Evolutionary conservation across 92 coral and sea anemone genomes (phyloP), one percentile per base, ranked within the genome.

Genomic region (Paramuricea clavata): DNA sequence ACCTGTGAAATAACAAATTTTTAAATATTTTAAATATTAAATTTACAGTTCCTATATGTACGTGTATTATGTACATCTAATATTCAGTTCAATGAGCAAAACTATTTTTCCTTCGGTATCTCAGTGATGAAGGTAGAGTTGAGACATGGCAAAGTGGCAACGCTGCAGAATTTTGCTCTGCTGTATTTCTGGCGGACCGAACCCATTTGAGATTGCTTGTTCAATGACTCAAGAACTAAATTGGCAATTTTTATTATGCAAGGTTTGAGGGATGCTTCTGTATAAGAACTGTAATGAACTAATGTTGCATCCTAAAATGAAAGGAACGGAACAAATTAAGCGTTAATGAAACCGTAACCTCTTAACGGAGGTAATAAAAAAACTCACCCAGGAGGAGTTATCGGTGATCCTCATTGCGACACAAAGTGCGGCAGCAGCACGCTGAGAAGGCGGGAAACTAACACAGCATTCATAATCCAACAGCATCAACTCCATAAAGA

Each of bases 371-470:
- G n/a, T n/a, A n/a, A n/a, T n/a, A 47, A 17, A 12, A 6, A 10
- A 19, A 54, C 86, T 68, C 78, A 93, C 97, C 99, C 99, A 97
- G 60, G 90, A 87, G 3, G 93, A 87, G 44, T 78, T 69, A 34
- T 86, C 87, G 5, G 87, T 67, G 11, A 85, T 84, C 64, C 90
- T 94, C 83, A 93, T 87, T 11, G 98, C 91, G 0, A 97, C 88
- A 68, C 93, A 94, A 0, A 97, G 89, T 9, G 99, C 87, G 15
- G 99, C 98, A 22, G 99, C 99, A 49, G 99, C 98, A n/a, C 95
- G 93, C 78, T 90, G 97, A 0, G 99, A 97, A 31, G 99, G 99
- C 36, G 91, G 92, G 49, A 87, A 94, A 16, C 34, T 65, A 25
- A 67, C 61, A 30, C 95, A 69, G 52, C 94, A 91, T 22, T 72